A percentile compares a stretch with the other conserved stretches of the same genome.
Conservation (phyloP, 2,797 vertebrate species). For the Anolis apletophallus region DNA sequence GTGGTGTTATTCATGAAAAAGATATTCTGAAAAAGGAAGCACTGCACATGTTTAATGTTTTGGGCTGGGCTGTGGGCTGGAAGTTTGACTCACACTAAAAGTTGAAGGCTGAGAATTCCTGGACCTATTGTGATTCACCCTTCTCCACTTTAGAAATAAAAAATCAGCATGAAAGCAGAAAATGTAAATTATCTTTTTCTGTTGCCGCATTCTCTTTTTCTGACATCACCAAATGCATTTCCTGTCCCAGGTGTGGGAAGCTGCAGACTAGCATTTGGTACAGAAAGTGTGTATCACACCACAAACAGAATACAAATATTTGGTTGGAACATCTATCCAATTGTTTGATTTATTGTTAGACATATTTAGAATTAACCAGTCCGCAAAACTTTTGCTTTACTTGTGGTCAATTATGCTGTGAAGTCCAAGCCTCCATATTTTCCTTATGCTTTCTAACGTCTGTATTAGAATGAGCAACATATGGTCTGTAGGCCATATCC, state of each 20-base stretch:
- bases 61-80: background rate
- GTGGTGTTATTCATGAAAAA: conserved; percentile 17
- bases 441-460: background rate
- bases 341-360: background rate
- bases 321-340: background rate
- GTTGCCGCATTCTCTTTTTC: conserved; percentile 8
- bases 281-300: background rate
- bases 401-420: background rate
- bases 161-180: background rate
- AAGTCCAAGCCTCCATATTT: background rate
- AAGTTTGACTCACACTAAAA: background rate
- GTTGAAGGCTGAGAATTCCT: conserved; percentile 39
- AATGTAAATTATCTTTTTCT: conserved; percentile 15
- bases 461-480: background rate
- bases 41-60: conserved; percentile 31
- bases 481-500: background rate
- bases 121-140: conserved; percentile 21
- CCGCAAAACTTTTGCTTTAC: background rate
- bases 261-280: conserved; percentile 6
- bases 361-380: background rate
- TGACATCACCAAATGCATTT: background rate
- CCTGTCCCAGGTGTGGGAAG: background rate
- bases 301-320: background rate
- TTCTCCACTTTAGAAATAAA: conserved; percentile 12
- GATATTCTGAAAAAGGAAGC: conserved; percentile 41